These are phyloP conservation scores for Protobothrops flavoviridis DNA, from an alignment of 2,113 vertebrate species.

Conservation along the genomic window DNA sequence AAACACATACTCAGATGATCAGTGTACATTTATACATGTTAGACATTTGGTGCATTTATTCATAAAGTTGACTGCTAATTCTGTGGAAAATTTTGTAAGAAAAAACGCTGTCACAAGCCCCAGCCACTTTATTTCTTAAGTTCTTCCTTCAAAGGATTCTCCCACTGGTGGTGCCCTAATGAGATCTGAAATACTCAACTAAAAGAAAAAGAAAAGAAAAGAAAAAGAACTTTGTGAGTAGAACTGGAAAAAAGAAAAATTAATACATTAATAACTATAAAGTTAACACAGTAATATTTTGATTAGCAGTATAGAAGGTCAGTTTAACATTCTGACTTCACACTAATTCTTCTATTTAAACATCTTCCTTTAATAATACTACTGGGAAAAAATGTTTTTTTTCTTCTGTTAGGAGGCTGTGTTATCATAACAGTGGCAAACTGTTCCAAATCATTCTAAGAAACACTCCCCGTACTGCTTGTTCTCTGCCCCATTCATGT, in stretches of 20 bases:
- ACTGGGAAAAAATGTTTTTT: background rate
- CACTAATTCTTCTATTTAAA: background rate
- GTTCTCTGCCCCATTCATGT: background rate
- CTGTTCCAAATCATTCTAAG: background rate
- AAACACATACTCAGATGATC: background rate
- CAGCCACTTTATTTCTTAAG: background rate
- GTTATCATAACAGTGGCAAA: background rate
- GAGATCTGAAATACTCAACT: background rate
- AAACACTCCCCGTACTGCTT: background rate
- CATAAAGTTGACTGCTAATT: background rate
- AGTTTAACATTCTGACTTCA: background rate
- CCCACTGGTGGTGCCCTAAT: background rate
- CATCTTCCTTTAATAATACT: background rate
- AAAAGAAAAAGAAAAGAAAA: background rate
- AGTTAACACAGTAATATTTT: background rate
- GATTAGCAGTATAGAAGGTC: background rate
- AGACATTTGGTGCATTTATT: background rate
- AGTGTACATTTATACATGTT: background rate
- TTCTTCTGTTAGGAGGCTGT: background rate
- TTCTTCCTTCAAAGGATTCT: background rate
- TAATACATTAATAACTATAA: background rate
- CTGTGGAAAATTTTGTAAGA: background rate
- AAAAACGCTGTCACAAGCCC: too few species aligned
- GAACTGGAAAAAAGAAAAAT: background rate
- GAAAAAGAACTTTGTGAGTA: background rate